phyloP scores from a whole-genome alignment of 2,797 vertebrate genomes.

The Sebastes variabilis region DNA sequence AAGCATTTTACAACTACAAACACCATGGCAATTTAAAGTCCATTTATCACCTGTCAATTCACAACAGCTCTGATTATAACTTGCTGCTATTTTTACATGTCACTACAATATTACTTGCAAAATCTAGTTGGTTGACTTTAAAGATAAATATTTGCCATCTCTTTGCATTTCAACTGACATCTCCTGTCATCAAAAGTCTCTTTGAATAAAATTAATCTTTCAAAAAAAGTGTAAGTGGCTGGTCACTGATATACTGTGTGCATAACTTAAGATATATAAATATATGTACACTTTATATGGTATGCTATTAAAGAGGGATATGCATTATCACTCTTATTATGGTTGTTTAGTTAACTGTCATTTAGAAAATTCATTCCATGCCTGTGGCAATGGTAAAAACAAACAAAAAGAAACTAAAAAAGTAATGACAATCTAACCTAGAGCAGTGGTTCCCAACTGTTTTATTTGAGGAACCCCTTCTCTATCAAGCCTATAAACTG shows the following conservation, averaged over 20 bases:
- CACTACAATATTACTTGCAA: neutral
- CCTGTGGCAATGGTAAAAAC: neutral
- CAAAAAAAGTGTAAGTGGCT: neutral
- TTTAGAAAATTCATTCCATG: neutral
- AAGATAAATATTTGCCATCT: constrained; percentile 1
- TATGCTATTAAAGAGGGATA: neutral
- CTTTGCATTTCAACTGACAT: constrained; percentile 34
- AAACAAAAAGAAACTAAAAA: neutral
- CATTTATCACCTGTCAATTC: neutral
- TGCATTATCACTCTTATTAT: too few relatives aligned
- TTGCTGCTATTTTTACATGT: constrained; percentile 50
- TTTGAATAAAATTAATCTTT: constrained; percentile 54
- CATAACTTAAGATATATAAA: neutral
- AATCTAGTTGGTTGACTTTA: neutral
- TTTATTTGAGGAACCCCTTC: too few relatives aligned
- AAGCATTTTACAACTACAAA: neutral
- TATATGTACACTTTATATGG: too few relatives aligned
- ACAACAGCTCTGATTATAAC: neutral
- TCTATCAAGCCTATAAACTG: too few relatives aligned
- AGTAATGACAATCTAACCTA: neutral
- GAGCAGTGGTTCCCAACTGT: too few relatives aligned
- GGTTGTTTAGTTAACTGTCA: neutral
- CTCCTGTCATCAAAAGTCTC: constrained; percentile 39
- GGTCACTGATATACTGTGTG: neutral
- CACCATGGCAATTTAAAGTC: neutral